phyloP scores from a whole-genome alignment of 2,113 vertebrate genomes.

The Laticauda laticaudata region DNA sequence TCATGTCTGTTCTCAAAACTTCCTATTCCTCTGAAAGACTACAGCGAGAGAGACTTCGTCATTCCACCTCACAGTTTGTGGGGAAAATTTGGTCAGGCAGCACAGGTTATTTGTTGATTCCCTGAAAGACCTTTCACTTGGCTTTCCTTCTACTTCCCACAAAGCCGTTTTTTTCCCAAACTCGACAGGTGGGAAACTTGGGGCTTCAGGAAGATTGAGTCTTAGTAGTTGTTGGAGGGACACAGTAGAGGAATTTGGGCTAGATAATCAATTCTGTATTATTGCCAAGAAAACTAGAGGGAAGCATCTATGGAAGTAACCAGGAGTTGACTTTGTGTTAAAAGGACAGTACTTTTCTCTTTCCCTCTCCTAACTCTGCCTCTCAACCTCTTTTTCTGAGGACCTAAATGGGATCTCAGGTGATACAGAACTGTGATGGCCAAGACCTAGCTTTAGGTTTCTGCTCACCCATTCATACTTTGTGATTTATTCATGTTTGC shows the following conservation, averaged over 20 bases:
- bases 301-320: background rate
- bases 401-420: background rate
- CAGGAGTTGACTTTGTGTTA: background rate
- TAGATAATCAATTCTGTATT: background rate
- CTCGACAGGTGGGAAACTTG: background rate
- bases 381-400: background rate
- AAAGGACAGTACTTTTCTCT: background rate
- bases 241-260: background rate
- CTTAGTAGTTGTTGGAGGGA: background rate
- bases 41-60: background rate
- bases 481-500: background rate
- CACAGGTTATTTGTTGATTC: background rate
- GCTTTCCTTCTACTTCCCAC: constrained; percentile 31
- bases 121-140: background rate
- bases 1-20: background rate
- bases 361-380: background rate
- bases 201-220: background rate
- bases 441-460: background rate
- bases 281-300: background rate
- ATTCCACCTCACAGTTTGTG: background rate
- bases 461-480: background rate
- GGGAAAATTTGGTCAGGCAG: background rate
- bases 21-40: background rate
- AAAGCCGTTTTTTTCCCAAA: background rate
- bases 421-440: background rate